Base-by-base conservation (phyloP, 1,140 invertebrate species). In the Copidosoma floridanum region DNA sequence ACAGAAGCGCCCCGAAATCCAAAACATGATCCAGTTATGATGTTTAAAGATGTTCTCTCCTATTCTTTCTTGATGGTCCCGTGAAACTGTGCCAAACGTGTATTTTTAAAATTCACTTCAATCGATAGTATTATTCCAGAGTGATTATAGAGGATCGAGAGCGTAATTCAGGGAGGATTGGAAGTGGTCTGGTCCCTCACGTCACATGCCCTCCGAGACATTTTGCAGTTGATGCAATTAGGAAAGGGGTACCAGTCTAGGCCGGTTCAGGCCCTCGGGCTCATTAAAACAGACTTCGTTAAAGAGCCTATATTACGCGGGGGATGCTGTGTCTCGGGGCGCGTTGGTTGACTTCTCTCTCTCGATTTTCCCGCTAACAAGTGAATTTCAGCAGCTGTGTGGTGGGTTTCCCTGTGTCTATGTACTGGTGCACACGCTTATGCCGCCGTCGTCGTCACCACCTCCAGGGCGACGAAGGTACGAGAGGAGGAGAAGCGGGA, bases 211-310 rank as follows among this genome's bases (percentile, higher is more conserved):
- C 18, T 41, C 21, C 32, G 40, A 64, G 67, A 68, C 64, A 66
- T 65, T 67, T 65, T 62, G 62, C 64, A 69, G 67, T 69, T 67
- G 67, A 69, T 66, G 63, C 62, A 68, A 68, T 66, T 67, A 65
- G 50, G 26, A 55, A 26, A 20, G 29, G 12, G 29, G n/a, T n/a
- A n/a, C n/a, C 29, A 32, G 12, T 6, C 29, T 6, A 8, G 12
- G 38, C 18, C 40, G 26, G 43, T 41, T 12, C 24, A 57, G 18
- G 37, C 54, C 53, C 63, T 58, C 38, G 21, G 56, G 58, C 58
- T 65, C 63, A 68, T 66, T 66, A 64, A 66, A 65, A 63, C 62
- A 58, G 63, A 61, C 65, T 66, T 68, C 63, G 57, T 68, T 67
- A 65, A 53, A 55, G 43, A 53, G 40, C 16, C 27, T 24, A 48